Conservation (phyloP, 2,888 invertebrate genomes). For the Dyspetes luteomarginatus region DNA sequence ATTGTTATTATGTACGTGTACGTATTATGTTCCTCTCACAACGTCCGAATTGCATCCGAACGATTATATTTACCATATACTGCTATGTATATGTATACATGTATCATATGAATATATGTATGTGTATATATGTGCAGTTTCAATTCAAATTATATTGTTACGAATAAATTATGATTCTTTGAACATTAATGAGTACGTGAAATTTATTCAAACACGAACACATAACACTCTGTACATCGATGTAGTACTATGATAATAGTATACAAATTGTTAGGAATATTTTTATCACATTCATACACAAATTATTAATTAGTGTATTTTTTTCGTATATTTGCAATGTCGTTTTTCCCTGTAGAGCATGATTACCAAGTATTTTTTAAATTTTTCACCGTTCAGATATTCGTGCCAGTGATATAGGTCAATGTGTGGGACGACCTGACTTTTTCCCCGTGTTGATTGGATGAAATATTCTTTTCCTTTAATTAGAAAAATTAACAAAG, state of each 20-base stretch:
- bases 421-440: neutral
- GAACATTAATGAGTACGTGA: constrained; percentile 31
- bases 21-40: constrained; percentile 30
- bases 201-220: constrained; percentile 39
- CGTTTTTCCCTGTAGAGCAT: neutral
- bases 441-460: neutral
- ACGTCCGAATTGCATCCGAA: constrained; percentile 18
- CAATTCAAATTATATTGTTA: constrained; percentile 35
- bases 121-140: constrained; percentile 41
- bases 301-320: neutral
- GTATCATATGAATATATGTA: constrained; percentile 38
- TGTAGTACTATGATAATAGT: neutral
- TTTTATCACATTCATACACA: neutral
- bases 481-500: neutral
- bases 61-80: constrained; percentile 14
- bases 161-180: constrained; percentile 61
- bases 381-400: neutral
- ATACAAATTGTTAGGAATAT: neutral
- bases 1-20: neutral
- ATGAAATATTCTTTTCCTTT: constrained; percentile 5
- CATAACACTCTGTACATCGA: neutral
- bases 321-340: neutral
- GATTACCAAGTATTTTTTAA: neutral
- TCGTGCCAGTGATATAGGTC: neutral
- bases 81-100: neutral